Evolutionary conservation across 1,140 invertebrate genomes (phyloP).

Genomic region (Diprion similis): DNA sequence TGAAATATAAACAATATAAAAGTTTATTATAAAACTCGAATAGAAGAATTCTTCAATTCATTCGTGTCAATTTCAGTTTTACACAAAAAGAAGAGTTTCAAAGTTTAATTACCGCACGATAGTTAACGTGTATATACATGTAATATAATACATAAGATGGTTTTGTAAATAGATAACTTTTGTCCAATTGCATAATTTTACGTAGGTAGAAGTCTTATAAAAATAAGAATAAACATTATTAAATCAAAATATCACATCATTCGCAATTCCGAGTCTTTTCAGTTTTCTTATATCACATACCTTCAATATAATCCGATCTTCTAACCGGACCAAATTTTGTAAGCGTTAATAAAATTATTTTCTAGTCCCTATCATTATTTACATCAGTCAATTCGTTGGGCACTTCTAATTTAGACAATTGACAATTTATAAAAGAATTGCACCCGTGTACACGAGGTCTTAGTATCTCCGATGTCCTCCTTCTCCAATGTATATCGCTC

Average conservation of each 20-base stretch:
- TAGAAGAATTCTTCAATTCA: too few species aligned
- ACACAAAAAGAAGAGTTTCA: too few species aligned
- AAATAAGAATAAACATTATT: slow-evolving; percentile 1
- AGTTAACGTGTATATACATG: background rate
- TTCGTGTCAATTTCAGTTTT: too few species aligned
- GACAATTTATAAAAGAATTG: background rate
- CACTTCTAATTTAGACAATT: background rate
- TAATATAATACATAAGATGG: background rate
- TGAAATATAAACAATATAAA: too few species aligned
- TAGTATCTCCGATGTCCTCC: slow-evolving; percentile 39
- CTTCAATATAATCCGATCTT: background rate
- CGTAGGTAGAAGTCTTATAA: background rate
- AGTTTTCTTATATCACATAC: slow-evolving; percentile 1
- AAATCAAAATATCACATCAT: background rate
- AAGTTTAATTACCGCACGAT: too few species aligned
- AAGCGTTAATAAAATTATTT: background rate
- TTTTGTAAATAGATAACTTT: too few species aligned
- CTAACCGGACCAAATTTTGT: background rate
- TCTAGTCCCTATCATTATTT: background rate
- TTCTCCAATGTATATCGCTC: slow-evolving; percentile 36
- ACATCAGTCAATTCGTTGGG: background rate
- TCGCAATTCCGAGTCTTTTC: background rate
- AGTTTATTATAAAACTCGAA: too few species aligned
- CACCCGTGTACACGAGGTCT: slow-evolving; percentile 15
- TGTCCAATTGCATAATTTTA: too few species aligned